phyloP scores from a whole-genome alignment of 2,888 invertebrate genomes.

The Drosophila glabriapex region DNA sequence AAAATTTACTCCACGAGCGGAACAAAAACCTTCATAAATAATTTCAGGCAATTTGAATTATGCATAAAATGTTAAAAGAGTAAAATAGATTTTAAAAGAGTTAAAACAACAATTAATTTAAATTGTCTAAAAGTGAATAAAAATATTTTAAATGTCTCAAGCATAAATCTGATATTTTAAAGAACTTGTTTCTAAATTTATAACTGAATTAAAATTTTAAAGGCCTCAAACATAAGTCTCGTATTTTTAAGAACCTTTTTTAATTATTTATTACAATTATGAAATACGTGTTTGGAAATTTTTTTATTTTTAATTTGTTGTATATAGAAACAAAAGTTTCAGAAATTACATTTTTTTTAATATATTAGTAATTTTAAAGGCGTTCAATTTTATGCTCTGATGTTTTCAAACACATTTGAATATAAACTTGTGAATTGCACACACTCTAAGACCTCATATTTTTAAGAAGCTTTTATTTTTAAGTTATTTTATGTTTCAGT shows the following conservation, averaged over 20 bases:
- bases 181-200: background rate
- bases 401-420: background rate
- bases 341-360: background rate
- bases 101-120: background rate
- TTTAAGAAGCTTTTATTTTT: background rate
- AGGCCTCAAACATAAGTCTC: background rate
- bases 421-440: no score
- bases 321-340: background rate
- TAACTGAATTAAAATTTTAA: background rate
- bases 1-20: background rate
- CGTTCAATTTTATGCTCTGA: background rate
- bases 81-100: background rate
- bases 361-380: background rate
- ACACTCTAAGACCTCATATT: background rate
- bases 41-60: background rate
- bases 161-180: background rate
- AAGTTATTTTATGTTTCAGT: background rate
- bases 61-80: background rate
- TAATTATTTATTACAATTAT: background rate
- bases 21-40: background rate
- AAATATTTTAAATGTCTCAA: background rate
- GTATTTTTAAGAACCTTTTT: background rate
- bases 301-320: background rate
- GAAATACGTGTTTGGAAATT: background rate
- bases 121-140: background rate